Conservation (phyloP, 2,113 vertebrate genomes). For the Leptobrachium leishanense region DNA sequence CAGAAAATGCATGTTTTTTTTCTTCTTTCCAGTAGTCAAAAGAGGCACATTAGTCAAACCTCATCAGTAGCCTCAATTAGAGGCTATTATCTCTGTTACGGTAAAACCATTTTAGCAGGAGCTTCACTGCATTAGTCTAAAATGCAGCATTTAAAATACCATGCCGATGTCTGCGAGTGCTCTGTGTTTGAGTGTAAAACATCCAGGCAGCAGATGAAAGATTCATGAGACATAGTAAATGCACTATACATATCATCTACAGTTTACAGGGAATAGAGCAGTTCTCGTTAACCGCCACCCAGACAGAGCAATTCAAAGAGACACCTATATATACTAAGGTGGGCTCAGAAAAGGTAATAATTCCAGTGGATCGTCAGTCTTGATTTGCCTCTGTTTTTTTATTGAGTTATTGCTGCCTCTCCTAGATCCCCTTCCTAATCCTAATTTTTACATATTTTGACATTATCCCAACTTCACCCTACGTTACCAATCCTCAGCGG, state of each 20-base stretch:
- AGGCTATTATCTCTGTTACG: slow-evolving; percentile 47
- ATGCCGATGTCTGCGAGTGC: slow-evolving; percentile 8
- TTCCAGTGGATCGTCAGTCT: neutral
- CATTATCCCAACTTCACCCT: no score
- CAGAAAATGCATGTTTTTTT: slow-evolving; percentile 18
- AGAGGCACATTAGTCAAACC: slow-evolving; percentile 38
- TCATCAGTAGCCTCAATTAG: slow-evolving; percentile 45
- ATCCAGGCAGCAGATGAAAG: slow-evolving; percentile 32
- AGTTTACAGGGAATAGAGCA: slow-evolving; percentile 6
- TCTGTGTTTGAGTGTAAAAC: slow-evolving; percentile 10
- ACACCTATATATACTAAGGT: neutral
- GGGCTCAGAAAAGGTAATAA: neutral
- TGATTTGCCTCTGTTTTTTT: no score
- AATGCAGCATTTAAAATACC: slow-evolving; percentile 35
- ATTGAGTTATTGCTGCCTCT: no score
- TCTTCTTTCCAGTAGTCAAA: slow-evolving; percentile 35
- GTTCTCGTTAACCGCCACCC: neutral
- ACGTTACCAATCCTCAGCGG: no score
- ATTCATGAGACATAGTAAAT: slow-evolving; percentile 40
- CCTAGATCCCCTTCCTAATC: no score
- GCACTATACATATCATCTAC: slow-evolving; percentile 23
- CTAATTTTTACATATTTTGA: no score
- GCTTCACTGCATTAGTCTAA: slow-evolving; percentile 46
- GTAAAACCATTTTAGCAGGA: slow-evolving; percentile 42
- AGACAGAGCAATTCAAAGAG: slow-evolving; percentile 1